Percentiles rank a stretch among this genome's conserved stretches.
Evolutionary conservation across 2,113 vertebrate genomes (phyloP).

Genomic region (Noturus placidus): DNA sequence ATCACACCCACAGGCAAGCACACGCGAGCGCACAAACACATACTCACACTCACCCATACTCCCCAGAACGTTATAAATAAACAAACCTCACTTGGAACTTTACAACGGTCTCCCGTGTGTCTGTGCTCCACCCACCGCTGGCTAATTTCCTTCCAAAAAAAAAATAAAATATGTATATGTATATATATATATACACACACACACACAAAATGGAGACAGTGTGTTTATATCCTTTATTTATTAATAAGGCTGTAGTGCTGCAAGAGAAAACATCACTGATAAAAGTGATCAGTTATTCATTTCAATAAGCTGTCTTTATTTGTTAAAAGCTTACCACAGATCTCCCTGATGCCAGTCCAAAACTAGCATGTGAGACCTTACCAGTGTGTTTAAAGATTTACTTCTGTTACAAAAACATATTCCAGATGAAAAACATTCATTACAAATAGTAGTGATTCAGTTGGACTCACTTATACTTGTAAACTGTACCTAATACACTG

Average conservation of each 20-base stretch:
- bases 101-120: no score
- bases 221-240: not conserved
- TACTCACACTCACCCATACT: no score
- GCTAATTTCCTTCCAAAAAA: no score
- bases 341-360: not conserved
- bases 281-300: not conserved
- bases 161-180: no score
- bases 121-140: no score
- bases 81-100: no score
- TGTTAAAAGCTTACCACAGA: not conserved
- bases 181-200: no score
- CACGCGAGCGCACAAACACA: no score
- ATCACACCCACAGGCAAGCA: no score
- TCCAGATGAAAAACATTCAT: not conserved
- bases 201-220: no score
- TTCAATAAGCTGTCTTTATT: not conserved
- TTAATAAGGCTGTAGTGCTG: constrained; percentile 1
- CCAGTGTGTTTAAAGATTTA: constrained; percentile 3
- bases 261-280: constrained; percentile 7
- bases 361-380: not conserved
- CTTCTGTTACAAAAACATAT: constrained; percentile 25
- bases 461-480: not conserved
- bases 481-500: not conserved
- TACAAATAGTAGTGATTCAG: not conserved
- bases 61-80: no score